Percentiles rank a stretch among this genome's conserved stretches.
phyloP scores from a whole-genome alignment of 1,140 invertebrate genomes.

The Trichonephila clavata region DNA sequence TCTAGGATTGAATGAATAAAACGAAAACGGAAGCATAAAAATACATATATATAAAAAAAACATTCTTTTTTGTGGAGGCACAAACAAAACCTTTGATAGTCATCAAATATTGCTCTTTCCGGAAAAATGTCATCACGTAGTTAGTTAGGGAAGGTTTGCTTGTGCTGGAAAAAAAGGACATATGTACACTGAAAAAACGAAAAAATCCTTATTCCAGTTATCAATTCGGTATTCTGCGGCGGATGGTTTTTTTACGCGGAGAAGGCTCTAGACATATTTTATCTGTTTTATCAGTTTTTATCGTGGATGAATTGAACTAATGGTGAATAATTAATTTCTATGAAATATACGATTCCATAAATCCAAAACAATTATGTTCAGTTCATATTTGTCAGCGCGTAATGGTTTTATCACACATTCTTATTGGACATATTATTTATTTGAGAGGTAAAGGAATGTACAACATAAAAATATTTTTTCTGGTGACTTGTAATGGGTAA shows the following conservation, averaged over 20 bases:
- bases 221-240: background rate
- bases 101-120: conserved; percentile 31
- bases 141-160: background rate
- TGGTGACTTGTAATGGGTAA: too few relatives aligned
- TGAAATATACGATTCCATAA: too few relatives aligned
- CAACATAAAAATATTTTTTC: too few relatives aligned
- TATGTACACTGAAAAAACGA: background rate
- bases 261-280: background rate
- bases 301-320: too few relatives aligned
- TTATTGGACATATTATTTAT: too few relatives aligned
- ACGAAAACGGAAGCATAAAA: background rate
- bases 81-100: background rate
- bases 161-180: background rate
- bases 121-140: background rate
- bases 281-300: too few relatives aligned
- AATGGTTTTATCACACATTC: too few relatives aligned
- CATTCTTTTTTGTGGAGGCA: background rate
- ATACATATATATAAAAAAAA: background rate
- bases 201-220: background rate
- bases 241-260: background rate
- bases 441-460: too few relatives aligned
- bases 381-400: too few relatives aligned
- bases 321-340: too few relatives aligned
- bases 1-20: background rate
- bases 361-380: too few relatives aligned